These are phyloP conservation scores for Cheilosia urbana DNA, from an alignment of 2,888 invertebrate species.

Conservation along the genomic window DNA sequence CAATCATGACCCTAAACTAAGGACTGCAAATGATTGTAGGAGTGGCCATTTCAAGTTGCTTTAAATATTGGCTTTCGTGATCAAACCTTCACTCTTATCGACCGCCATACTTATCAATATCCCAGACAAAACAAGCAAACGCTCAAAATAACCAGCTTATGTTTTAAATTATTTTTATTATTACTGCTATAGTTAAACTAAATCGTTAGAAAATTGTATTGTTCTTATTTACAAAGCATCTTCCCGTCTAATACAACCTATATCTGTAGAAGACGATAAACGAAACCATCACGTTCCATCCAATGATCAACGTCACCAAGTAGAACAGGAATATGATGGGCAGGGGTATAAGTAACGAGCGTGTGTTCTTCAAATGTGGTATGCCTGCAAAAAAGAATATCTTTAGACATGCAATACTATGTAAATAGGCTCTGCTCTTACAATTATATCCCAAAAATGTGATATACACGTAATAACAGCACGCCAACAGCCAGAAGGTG, in stretches of 20 bases:
- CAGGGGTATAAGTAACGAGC: constrained; percentile 92
- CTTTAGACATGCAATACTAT: not conserved
- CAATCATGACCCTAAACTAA: too few species aligned
- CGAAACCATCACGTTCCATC: constrained; percentile 93
- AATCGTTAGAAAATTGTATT: constrained; percentile 58
- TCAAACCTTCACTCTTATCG: too few species aligned
- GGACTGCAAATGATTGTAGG: too few species aligned
- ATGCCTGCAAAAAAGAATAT: constrained; percentile 86
- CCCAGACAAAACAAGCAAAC: not conserved
- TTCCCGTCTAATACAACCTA: constrained; percentile 86
- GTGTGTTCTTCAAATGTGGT: constrained; percentile 93
- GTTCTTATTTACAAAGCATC: constrained; percentile 57
- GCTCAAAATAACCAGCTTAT: not conserved
- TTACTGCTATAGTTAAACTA: constrained; percentile 61
- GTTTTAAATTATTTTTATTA: constrained; percentile 39
- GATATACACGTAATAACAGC: constrained; percentile 97
- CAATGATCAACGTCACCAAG: constrained; percentile 89
- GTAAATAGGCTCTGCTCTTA: constrained; percentile 84
- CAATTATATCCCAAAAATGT: constrained; percentile 98
- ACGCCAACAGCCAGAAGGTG: constrained; percentile 95
- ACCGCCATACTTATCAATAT: not conserved
- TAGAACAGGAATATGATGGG: constrained; percentile 91
- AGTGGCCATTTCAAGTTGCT: too few species aligned
- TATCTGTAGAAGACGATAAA: constrained; percentile 93
- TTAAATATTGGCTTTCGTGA: too few species aligned